Conservation (phyloP, 2,888 invertebrate species). For the Calameuta filiformis region DNA sequence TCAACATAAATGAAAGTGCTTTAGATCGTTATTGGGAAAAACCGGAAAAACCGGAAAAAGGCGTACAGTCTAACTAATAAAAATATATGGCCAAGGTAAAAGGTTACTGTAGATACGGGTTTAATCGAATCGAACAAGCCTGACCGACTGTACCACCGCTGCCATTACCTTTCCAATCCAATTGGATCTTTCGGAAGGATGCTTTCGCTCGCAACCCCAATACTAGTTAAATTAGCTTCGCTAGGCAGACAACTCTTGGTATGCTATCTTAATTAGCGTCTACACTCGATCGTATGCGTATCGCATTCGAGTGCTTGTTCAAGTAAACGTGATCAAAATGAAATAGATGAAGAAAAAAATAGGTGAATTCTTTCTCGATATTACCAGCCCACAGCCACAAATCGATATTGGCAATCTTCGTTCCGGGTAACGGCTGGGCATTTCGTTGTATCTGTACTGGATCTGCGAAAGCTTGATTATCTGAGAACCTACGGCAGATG, state of each 20-base stretch:
- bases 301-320: neutral
- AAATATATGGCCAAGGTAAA: neutral
- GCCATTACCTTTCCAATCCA: neutral
- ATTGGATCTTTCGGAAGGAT: neutral
- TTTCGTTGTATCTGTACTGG: neutral
- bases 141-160: neutral
- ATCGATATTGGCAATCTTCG: slow-evolving; percentile 11
- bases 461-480: neutral
- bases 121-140: neutral
- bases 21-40: neutral
- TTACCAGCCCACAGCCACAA: neutral
- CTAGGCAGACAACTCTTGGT: neutral
- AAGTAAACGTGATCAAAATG: neutral
- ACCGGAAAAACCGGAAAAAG: neutral
- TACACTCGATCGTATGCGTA: neutral
- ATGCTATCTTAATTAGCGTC: neutral
- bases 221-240: neutral
- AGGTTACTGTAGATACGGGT: neutral
- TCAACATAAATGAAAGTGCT: too few species aligned
- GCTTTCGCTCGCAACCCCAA: neutral
- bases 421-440: neutral
- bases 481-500: neutral
- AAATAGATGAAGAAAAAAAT: neutral
- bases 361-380: neutral
- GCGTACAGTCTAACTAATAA: neutral